Conservation (phyloP, 2,113 vertebrate species). For the Chaenogobius annularis region DNA sequence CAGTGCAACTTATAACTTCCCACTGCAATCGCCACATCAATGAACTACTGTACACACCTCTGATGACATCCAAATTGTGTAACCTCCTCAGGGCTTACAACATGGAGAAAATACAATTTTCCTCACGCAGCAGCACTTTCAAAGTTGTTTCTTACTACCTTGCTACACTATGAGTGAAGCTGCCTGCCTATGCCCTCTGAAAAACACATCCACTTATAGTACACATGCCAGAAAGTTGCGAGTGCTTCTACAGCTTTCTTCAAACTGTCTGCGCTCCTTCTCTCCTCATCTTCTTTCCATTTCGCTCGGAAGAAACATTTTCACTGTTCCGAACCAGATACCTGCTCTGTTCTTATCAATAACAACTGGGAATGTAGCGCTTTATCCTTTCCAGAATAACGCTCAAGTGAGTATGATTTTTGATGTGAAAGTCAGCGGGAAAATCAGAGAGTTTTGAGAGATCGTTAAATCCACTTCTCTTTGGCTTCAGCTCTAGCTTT, state of each 20-base stretch:
- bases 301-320: slow-evolving; percentile 1
- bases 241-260: neutral
- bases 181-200: neutral
- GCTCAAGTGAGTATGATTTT: slow-evolving; percentile 2
- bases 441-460: neutral
- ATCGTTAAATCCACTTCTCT: neutral
- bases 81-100: neutral
- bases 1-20: neutral
- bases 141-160: neutral
- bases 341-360: slow-evolving; percentile 2
- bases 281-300: neutral
- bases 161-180: neutral
- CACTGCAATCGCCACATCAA: too few relatives aligned
- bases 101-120: neutral
- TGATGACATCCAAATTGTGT: neutral
- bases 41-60: neutral
- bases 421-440: neutral
- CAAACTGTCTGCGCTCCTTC: neutral
- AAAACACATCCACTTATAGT: neutral
- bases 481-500: neutral
- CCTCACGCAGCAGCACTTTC: neutral
- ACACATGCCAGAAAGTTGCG: neutral
- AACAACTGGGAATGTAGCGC: neutral
- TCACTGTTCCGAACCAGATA: slow-evolving; percentile 7
- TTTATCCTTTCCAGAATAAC: neutral